Evolutionary conservation across 2,888 invertebrate genomes (phyloP).

Genomic region (Apamea monoglypha): DNA sequence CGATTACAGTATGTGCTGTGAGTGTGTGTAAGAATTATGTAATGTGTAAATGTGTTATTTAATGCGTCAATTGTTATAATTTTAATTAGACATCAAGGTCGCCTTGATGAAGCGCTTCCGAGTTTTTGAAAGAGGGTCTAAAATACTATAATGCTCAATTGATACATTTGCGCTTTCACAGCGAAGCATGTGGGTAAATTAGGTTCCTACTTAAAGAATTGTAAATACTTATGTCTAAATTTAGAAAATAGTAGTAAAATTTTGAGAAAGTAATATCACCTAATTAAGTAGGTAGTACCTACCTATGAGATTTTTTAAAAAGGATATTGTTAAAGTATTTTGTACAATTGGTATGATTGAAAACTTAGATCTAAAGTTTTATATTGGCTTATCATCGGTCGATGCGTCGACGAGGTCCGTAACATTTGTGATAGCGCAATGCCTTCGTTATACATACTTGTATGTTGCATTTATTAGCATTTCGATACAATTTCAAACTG

Average conservation of each 20-base stretch:
- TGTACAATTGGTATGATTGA: conserved; percentile 84
- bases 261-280: conserved; percentile 81
- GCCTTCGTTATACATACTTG: conserved; percentile 82
- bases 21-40: conserved; percentile 85
- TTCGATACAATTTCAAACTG: conserved; percentile 85
- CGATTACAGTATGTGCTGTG: conserved; percentile 87
- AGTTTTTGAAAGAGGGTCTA: conserved; percentile 74
- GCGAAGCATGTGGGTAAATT: conserved; percentile 84
- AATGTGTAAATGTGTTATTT: conserved; percentile 88
- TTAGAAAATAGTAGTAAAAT: conserved; percentile 86
- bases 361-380: conserved; percentile 80
- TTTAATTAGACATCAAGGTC: conserved; percentile 77
- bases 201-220: conserved; percentile 77
- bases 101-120: conserved; percentile 80
- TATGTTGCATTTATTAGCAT: conserved; percentile 90
- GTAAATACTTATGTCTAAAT: conserved; percentile 89
- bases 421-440: conserved; percentile 88
- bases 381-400: conserved; percentile 85
- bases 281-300: conserved; percentile 88
- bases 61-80: conserved; percentile 86
- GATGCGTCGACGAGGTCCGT: conserved; percentile 71
- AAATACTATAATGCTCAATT: conserved; percentile 87
- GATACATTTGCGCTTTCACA: conserved; percentile 87
- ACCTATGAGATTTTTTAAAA: conserved; percentile 88
- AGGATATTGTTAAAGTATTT: conserved; percentile 84